Evolutionary conservation across 2,113 vertebrate genomes (phyloP), one percentile per base, ranked within the genome.

Genomic region (Lampris incognitus): DNA sequence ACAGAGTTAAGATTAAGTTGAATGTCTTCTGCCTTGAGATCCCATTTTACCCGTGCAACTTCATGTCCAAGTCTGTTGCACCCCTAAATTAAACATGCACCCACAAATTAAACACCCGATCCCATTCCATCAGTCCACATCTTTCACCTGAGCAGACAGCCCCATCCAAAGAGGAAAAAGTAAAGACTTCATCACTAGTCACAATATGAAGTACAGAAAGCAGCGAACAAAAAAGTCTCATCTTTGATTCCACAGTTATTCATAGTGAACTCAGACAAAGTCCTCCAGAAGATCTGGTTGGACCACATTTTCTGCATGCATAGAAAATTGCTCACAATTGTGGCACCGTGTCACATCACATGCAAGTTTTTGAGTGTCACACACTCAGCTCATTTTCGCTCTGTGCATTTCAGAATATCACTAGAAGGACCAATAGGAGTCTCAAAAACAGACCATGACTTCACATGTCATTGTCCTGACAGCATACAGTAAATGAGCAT

Each of bases 251-350:
- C 38, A 38, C 2, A 10, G 9, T 59, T 11, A 24, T 11, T 38
- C 37, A 10, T 9, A 59, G 36, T 39, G 57, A 40, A 59, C 40
- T 38, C 8, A 6, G 11, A 11, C 9, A 40, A 59, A 37, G 37
- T 9, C 9, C 55, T 59, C 10, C 37, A 9, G 11, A 39, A 2
- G 60, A 24, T 13, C 60, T 46, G 41, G 60, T n/a, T 46, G 60
- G 13, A 63, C 11, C 42, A 46, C 42, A 63, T 46, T 44, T 42
- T 63, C 41, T 46, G 11, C 60, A 63, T 63, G 60, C 60, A 63
- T 63, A 42, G 24, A 5, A 24, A 8, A 11, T 42, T 40, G 6
- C 59, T 9, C 41, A 63, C n/a, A 63, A 13, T 9, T 46, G 6
- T 44, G 42, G 59, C 42, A 63, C 41, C 42, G 8, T 61, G 59